Evolutionary conservation across 2,113 vertebrate species (phyloP).

Genomic region (Dicrurus megarhynchus): DNA sequence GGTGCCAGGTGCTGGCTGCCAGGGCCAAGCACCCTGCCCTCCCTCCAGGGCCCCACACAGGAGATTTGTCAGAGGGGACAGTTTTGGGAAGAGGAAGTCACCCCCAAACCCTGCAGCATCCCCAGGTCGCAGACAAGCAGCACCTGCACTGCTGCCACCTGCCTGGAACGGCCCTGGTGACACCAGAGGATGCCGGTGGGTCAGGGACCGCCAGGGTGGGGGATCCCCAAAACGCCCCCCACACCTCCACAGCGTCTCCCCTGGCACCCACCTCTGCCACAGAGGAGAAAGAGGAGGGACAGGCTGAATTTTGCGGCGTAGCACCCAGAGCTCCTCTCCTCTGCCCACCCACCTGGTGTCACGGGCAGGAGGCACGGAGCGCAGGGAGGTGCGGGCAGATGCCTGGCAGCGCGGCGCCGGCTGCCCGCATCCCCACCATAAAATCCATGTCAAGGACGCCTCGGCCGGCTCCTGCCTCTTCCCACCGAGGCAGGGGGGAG

Average conservation of each 20-base stretch:
- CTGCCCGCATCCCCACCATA: background rate
- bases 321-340: background rate
- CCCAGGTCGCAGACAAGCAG: background rate
- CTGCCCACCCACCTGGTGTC: background rate
- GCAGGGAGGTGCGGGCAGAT: background rate
- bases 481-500: background rate
- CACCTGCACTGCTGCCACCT: background rate
- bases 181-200: rapidly evolving
- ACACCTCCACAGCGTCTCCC: background rate
- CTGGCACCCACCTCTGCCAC: rapidly evolving
- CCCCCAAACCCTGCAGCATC: background rate
- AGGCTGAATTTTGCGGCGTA: background rate
- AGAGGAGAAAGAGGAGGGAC: background rate
- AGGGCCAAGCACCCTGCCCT: background rate
- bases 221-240: background rate
- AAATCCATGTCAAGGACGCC: background rate
- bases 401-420: background rate
- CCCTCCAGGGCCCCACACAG: no score
- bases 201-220: background rate
- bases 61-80: background rate
- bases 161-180: background rate
- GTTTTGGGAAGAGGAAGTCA: background rate
- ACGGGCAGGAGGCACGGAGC: background rate
- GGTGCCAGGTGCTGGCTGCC: background rate
- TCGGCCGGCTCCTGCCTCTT: background rate